Percentiles rank a stretch among this genome's conserved stretches.
These are phyloP conservation scores for Parazoanthus swiftii DNA, from an alignment of 92 coral and sea anemone genomes.

Conservation along the genomic window DNA sequence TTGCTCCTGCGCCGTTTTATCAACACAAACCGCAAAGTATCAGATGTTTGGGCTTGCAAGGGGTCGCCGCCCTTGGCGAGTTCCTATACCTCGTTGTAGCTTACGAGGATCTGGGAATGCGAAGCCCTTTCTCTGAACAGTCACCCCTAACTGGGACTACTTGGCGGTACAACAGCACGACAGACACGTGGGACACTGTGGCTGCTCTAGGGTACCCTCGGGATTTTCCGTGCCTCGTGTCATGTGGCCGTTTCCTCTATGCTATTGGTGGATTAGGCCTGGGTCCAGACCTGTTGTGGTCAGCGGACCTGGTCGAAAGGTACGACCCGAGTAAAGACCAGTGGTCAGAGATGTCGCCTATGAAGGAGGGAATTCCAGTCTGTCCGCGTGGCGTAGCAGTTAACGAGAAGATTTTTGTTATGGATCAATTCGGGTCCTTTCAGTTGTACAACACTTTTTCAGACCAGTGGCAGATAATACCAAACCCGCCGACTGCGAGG, in stretches of 20 bases:
- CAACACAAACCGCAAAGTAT: background rate
- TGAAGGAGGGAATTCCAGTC: background rate
- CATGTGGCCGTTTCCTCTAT: conserved; percentile 11
- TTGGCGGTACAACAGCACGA: conserved; percentile 19
- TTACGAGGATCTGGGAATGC: background rate
- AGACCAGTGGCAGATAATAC: conserved; percentile 18
- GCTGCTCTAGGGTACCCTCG: conserved; percentile 23
- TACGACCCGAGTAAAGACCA: conserved; percentile 17
- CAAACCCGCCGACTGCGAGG: conserved; percentile 11
- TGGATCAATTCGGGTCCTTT: conserved; percentile 3
- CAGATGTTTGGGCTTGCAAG: conserved; percentile 2
- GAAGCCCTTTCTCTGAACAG: background rate
- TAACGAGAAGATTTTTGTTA: background rate
- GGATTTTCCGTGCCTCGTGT: background rate
- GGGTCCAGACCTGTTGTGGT: background rate
- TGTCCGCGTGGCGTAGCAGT: conserved; percentile 4
- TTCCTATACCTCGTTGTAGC: background rate
- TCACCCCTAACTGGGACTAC: background rate
- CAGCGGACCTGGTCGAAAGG: background rate
- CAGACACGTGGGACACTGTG: conserved; percentile 26
- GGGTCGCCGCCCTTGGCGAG: background rate
- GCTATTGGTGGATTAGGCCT: conserved; percentile 25
- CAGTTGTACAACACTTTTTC: conserved; percentile 22
- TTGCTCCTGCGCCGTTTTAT: conserved; percentile 5
- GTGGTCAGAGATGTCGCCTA: conserved; percentile 6